phyloP scores from a whole-genome alignment of 2,113 vertebrate genomes.

The Phylloscopus trochiloides region DNA sequence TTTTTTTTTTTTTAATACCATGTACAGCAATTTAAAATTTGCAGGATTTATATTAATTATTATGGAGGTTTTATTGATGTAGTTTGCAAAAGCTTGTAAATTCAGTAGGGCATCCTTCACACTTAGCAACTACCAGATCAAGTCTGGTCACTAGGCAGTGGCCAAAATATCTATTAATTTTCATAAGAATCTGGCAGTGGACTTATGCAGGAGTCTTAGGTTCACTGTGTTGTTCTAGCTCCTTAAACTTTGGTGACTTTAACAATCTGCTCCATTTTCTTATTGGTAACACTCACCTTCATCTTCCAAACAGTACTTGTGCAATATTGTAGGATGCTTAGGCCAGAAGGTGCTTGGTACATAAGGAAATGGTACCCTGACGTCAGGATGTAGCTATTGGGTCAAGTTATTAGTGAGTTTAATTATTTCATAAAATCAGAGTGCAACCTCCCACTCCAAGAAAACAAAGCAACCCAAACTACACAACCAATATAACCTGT shows the following conservation, averaged over 20 bases:
- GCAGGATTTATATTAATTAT: not conserved
- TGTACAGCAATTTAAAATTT: not conserved
- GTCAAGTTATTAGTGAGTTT: not conserved
- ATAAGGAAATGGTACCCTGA: not conserved
- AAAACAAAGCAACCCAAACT: not conserved
- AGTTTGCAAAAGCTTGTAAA: not conserved
- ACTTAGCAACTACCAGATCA: not conserved
- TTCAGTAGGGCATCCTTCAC: not conserved
- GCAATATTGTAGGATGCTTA: not conserved
- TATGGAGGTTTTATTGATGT: not conserved
- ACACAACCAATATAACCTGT: not conserved
- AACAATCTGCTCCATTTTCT: not conserved
- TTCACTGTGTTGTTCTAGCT: not conserved
- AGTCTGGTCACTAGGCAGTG: not conserved
- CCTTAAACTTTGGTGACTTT: not conserved
- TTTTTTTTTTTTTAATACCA: not conserved
- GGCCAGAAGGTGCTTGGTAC: not conserved
- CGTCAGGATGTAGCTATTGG: not conserved
- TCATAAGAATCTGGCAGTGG: not conserved
- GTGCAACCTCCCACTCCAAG: no score
- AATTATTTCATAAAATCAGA: not conserved
- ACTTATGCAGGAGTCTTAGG: not conserved
- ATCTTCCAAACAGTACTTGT: not conserved
- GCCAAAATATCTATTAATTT: not conserved
- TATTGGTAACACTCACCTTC: not conserved